Evolutionary conservation across 2,888 invertebrate genomes (phyloP), one percentile per base, ranked within the genome.

Genomic region (Galerucella calmariensis): DNA sequence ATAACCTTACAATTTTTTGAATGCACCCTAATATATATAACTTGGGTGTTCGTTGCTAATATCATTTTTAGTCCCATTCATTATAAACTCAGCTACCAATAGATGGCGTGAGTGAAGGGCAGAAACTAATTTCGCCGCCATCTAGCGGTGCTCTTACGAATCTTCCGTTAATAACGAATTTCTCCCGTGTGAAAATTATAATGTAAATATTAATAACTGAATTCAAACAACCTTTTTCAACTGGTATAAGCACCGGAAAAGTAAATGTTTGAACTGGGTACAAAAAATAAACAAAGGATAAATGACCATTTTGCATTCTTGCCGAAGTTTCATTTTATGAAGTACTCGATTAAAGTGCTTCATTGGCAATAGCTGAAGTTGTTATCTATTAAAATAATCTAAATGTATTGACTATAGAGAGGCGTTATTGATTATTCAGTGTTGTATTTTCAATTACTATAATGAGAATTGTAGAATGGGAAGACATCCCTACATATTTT

Each of bases 1-100:
- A 51, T 24, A 51, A 67, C 69, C 51, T 62, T 69, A 27, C 48
- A 69, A 56, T 69, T 69, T 35, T 74, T 66, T 72, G 67, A 69
- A 69, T 75, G 73, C 73, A 75, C 75, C 66, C 66, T 63, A 56
- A n/a, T n/a, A 71, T 16, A 44, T 44, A 6, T 35, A 35, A 41
- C 44, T 58, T 51, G 58, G 65, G 71, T 71, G 71, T 71, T 71
- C 63, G 71, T 71, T 71, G 56, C 61, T 10, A 3, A 59, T 44
- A 44, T 65, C 46, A 41, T 51, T 4, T n/a, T 51, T 6, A 14
- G 5, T 3, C 14, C 5, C 16, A 56, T 56, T 56, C 2, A n/a
- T 51, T 48, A 48, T 12, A 48, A 48, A 48, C 12, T 48, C 48
- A 12, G 27, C 27, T 5, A 27, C 3, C 3, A 27, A 3, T 27